Percentiles rank a stretch among this genome's conserved stretches.
Conservation (phyloP, 2,888 invertebrate genomes). For the Phyllotreta striolata region DNA sequence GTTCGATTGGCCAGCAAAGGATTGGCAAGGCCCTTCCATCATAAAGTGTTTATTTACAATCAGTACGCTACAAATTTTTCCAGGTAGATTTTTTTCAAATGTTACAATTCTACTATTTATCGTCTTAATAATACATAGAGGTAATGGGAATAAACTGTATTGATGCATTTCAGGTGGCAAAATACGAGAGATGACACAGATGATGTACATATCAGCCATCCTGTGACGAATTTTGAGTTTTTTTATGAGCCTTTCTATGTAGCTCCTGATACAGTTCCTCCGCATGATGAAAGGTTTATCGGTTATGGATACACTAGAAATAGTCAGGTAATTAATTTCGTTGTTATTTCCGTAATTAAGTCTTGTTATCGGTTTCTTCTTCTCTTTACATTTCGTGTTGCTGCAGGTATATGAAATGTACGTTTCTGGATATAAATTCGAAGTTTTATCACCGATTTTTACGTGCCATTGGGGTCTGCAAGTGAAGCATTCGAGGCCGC, state of each 20-base stretch:
- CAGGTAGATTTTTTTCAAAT: slow-evolving; percentile 60
- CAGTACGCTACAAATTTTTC: slow-evolving; percentile 92
- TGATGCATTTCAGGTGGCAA: slow-evolving; percentile 64
- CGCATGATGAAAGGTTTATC: slow-evolving; percentile 87
- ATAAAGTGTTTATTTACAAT: slow-evolving; percentile 91
- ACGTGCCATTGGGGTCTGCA: slow-evolving; percentile 92
- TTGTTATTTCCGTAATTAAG: background rate
- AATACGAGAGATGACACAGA: slow-evolving; percentile 67
- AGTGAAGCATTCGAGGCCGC: slow-evolving; percentile 77
- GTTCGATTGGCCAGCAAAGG: slow-evolving; percentile 79
- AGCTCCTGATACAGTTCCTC: slow-evolving; percentile 80
- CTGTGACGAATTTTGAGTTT: slow-evolving; percentile 83
- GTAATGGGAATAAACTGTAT: background rate
- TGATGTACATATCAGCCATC: slow-evolving; percentile 80
- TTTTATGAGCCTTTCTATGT: slow-evolving; percentile 94
- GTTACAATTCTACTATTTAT: background rate
- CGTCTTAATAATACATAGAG: background rate
- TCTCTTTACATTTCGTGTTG: background rate
- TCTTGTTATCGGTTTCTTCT: background rate
- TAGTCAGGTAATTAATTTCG: slow-evolving; percentile 75
- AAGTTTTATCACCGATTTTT: slow-evolving; percentile 87
- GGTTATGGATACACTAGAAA: slow-evolving; percentile 94
- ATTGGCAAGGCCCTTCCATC: slow-evolving; percentile 87
- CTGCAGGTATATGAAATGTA: slow-evolving; percentile 91
- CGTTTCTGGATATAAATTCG: slow-evolving; percentile 86